phyloP scores from a whole-genome alignment of 2,113 vertebrate species.

The Scatophagus argus region DNA sequence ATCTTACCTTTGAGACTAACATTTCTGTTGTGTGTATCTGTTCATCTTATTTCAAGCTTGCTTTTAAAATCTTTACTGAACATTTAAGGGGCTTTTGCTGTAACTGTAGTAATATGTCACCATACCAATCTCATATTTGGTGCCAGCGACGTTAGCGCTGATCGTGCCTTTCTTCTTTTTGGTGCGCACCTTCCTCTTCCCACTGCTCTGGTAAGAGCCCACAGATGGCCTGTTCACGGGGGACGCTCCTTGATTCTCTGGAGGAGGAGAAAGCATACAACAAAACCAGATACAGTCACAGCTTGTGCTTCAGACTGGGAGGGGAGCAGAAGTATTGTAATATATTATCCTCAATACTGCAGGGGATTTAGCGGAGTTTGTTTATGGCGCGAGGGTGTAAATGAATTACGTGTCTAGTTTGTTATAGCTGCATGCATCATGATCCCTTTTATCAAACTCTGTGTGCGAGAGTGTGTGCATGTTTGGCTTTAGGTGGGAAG shows the following conservation, averaged over 20 bases:
- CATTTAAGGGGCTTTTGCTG: neutral
- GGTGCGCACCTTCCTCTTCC: slow-evolving; percentile 90
- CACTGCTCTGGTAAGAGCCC: slow-evolving; percentile 88
- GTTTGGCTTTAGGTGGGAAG: slow-evolving; percentile 4
- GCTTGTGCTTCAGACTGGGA: slow-evolving; percentile 40
- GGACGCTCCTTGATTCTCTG: slow-evolving; percentile 91
- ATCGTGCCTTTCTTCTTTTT: slow-evolving; percentile 95
- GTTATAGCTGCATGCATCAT: slow-evolving; percentile 36
- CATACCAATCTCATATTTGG: slow-evolving; percentile 98
- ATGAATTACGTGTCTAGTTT: slow-evolving; percentile 49
- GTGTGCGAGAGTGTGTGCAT: slow-evolving; percentile 1
- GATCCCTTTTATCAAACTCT: slow-evolving; percentile 35
- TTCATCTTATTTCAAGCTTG: neutral
- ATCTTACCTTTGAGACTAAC: neutral
- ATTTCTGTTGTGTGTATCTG: neutral
- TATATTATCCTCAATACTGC: slow-evolving; percentile 52
- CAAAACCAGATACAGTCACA: slow-evolving; percentile 61
- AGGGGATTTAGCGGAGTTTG: slow-evolving; percentile 55
- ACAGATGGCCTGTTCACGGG: slow-evolving; percentile 86
- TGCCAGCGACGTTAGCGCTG: slow-evolving; percentile 92
- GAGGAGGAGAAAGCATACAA: slow-evolving; percentile 65
- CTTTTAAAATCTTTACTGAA: neutral
- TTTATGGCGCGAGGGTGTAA: slow-evolving; percentile 50
- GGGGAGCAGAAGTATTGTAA: slow-evolving; percentile 11
- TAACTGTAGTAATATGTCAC: neutral